Percentiles rank a stretch among this genome's conserved stretches.
phyloP scores from a whole-genome alignment of 2,797 vertebrate species.

The Telmatherina bonti region DNA sequence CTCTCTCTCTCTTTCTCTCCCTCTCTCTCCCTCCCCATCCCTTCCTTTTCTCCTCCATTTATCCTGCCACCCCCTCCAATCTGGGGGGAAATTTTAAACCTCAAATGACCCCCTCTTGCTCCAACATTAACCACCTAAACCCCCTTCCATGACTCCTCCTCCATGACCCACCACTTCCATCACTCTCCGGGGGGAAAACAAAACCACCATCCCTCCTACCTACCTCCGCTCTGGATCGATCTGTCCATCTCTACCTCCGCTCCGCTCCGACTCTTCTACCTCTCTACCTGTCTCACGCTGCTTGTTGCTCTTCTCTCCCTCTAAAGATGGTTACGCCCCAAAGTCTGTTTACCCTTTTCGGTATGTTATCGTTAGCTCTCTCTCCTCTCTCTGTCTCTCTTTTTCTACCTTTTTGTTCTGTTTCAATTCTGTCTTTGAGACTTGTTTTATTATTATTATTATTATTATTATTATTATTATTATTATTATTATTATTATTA shows the following conservation, averaged over 20 bases:
- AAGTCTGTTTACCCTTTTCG: slow-evolving; percentile 99
- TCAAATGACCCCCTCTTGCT: slow-evolving; percentile 60
- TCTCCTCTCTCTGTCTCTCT: slow-evolving; percentile 77
- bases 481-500: slow-evolving; percentile 14
- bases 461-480: slow-evolving; percentile 27
- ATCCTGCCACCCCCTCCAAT: slow-evolving; percentile 67
- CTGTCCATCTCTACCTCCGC: slow-evolving; percentile 93
- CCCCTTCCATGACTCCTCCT: slow-evolving; percentile 74
- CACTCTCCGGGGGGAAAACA: slow-evolving; percentile 91
- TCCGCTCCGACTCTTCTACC: slow-evolving; percentile 97
- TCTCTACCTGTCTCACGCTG: slow-evolving; percentile 99
- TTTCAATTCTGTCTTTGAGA: slow-evolving; percentile 54
- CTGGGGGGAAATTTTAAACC: slow-evolving; percentile 17
- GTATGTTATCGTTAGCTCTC: slow-evolving; percentile 88
- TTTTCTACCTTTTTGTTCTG: slow-evolving; percentile 81
- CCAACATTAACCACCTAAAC: slow-evolving; percentile 60
- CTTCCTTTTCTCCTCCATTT: slow-evolving; percentile 38
- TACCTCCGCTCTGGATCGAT: slow-evolving; percentile 98
- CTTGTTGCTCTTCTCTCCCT: slow-evolving; percentile 96
- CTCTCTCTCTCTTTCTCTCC: slow-evolving; percentile 14
- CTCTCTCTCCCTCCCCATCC: slow-evolving; percentile 34
- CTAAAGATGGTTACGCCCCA: slow-evolving; percentile 99
- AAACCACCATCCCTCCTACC: slow-evolving; percentile 88
- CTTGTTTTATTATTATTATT: slow-evolving; percentile 44
- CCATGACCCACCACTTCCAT: slow-evolving; percentile 97